phyloP scores from a whole-genome alignment of 2,113 vertebrate genomes.

The Onychostruthus taczanowskii region DNA sequence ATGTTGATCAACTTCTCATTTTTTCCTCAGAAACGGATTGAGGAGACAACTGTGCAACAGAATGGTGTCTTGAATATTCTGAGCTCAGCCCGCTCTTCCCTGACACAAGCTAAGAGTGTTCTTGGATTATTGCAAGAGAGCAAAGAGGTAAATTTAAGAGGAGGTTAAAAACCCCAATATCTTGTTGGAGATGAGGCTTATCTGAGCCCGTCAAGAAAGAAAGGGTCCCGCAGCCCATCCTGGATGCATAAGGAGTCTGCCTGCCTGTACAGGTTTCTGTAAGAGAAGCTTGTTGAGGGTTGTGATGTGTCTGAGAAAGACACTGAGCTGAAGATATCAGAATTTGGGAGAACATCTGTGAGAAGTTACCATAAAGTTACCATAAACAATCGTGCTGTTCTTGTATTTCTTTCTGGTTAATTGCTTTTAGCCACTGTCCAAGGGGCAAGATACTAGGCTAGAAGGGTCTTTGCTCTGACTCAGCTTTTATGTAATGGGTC shows the following conservation, averaged over 20 bases:
- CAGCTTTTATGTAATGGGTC: neutral
- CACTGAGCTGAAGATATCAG: neutral
- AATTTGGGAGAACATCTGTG: neutral
- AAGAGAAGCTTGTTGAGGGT: neutral
- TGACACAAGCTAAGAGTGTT: conserved; percentile 73
- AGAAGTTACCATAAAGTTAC: neutral
- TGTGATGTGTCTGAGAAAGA: neutral
- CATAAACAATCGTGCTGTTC: neutral
- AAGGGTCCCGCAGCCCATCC: neutral
- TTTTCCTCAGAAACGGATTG: conserved; percentile 75
- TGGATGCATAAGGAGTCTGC: neutral
- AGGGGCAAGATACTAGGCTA: neutral
- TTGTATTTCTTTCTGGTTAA: neutral
- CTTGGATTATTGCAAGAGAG: conserved; percentile 76
- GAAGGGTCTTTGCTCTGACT: neutral
- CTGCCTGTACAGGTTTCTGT: neutral
- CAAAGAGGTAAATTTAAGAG: conserved; percentile 78
- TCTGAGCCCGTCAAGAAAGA: neutral
- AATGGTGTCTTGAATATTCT: conserved; percentile 73
- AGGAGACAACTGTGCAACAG: conserved; percentile 75
- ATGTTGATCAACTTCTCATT: neutral
- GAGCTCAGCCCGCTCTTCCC: conserved; percentile 72
- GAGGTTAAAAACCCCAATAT: neutral
- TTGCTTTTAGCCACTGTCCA: neutral
- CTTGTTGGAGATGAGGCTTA: neutral